Evolutionary conservation across 2,888 invertebrate genomes (phyloP).

Genomic region (Drosophila recens): DNA sequence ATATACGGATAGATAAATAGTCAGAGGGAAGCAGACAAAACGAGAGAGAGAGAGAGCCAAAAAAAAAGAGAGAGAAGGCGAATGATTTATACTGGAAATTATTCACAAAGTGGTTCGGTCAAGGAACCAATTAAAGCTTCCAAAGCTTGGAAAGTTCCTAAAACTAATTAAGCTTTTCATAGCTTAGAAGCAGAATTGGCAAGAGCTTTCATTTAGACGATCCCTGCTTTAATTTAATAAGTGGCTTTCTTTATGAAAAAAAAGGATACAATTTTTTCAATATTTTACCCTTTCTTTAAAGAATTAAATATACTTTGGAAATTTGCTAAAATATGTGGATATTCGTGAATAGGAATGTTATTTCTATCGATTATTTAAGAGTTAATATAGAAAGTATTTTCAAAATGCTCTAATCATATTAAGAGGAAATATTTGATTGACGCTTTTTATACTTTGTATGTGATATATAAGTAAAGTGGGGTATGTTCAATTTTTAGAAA

Average conservation of each 20-base stretch:
- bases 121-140: slow-evolving; percentile 1
- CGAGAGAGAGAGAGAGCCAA: not conserved
- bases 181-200: not conserved
- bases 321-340: not conserved
- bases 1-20: not conserved
- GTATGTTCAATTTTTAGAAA: not conserved
- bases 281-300: too few species aligned
- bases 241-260: too few species aligned
- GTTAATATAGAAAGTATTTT: not conserved
- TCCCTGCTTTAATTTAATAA: not conserved
- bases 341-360: not conserved
- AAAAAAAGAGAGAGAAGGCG: not conserved
- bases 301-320: not conserved
- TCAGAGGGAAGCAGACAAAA: not conserved
- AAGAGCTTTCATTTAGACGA: not conserved
- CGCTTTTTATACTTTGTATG: not conserved
- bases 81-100: not conserved
- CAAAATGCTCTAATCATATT: not conserved
- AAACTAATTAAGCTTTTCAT: not conserved
- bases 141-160: not conserved
- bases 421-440: not conserved
- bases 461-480: not conserved
- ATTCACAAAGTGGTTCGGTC: not conserved
- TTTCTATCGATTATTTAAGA: not conserved
- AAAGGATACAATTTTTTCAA: too few species aligned